These are phyloP conservation scores for Neotragus pygmaeus DNA, from an alignment of 2,113 vertebrate genomes.

Conservation along the genomic window DNA sequence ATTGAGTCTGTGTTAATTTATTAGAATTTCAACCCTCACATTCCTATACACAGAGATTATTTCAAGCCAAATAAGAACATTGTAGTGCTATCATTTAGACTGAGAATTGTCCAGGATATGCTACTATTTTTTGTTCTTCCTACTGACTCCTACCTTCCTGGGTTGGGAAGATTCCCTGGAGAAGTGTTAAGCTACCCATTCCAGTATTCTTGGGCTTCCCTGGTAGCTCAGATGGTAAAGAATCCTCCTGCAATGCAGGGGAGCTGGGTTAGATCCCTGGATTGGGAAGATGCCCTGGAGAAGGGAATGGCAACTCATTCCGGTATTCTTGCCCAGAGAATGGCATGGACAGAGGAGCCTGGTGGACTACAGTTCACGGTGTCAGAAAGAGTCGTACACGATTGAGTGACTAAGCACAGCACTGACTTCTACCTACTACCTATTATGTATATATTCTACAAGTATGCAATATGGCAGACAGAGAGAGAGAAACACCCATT, in stretches of 20 bases:
- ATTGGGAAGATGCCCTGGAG: neutral
- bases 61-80: neutral
- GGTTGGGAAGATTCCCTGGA: neutral
- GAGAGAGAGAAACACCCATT: neutral
- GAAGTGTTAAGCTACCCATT: neutral
- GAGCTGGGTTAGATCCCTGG: neutral
- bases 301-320: neutral
- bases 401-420: neutral
- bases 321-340: neutral
- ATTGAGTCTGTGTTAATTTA: neutral
- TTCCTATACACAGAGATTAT: neutral
- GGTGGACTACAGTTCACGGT: neutral
- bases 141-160: neutral
- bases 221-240: neutral
- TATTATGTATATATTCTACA: neutral
- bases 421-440: neutral
- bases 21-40: neutral
- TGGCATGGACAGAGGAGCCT: neutral
- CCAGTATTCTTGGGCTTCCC: neutral
- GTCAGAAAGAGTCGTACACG: fast-evolving
- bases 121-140: neutral
- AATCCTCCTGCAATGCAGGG: neutral
- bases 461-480: neutral
- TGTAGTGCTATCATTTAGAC: neutral
- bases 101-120: neutral